phyloP scores from a whole-genome alignment of 2,888 invertebrate species.

The Tenthredo scrophulariae region DNA sequence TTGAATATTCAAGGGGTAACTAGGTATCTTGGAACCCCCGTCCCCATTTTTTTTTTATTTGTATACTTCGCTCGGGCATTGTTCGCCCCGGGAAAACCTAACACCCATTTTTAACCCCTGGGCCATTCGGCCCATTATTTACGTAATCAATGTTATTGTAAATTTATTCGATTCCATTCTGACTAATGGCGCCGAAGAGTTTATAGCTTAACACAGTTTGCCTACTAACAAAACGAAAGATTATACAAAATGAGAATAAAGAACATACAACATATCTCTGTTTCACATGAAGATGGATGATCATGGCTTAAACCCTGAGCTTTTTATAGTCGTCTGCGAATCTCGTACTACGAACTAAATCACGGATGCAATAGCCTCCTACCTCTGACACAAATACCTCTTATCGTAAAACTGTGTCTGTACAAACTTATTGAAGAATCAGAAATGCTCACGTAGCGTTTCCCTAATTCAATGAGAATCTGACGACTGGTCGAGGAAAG shows the following conservation, averaged over 20 bases:
- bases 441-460: background rate
- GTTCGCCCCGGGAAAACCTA: constrained; percentile 73
- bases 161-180: constrained; percentile 50
- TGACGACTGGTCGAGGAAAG: background rate
- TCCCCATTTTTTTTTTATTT: constrained; percentile 69
- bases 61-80: constrained; percentile 75
- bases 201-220: background rate
- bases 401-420: background rate
- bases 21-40: constrained; percentile 73
- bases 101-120: constrained; percentile 75
- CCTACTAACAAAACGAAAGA: background rate
- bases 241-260: background rate
- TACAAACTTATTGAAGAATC: background rate
- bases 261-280: background rate
- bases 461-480: background rate
- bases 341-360: background rate
- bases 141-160: constrained; percentile 77
- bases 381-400: background rate
- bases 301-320: background rate
- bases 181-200: background rate
- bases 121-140: constrained; percentile 76
- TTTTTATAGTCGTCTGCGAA: background rate
- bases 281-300: background rate
- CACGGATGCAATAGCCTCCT: background rate
- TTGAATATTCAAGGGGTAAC: constrained; percentile 78